These are phyloP conservation scores for Ypsolopha scabrella DNA, from an alignment of 2,888 invertebrate genomes.

Conservation along the genomic window DNA sequence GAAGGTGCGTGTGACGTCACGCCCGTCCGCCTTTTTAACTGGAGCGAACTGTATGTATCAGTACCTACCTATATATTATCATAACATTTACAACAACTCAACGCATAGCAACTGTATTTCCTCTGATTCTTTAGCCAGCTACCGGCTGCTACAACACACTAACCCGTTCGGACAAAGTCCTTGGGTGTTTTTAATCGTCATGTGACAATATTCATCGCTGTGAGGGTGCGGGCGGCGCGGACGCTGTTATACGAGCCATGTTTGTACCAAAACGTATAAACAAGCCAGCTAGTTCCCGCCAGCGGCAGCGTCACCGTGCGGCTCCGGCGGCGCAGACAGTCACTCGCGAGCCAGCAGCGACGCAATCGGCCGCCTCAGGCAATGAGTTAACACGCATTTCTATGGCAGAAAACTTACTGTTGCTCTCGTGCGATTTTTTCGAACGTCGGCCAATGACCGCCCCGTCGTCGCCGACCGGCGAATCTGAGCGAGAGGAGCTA, in stretches of 20 bases:
- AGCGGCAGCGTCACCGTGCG: conserved; percentile 5
- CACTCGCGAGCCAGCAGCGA: conserved; percentile 5
- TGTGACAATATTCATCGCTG: conserved; percentile 12
- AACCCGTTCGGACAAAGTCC: conserved; percentile 28
- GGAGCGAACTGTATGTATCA: too few relatives aligned
- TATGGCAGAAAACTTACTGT: conserved; percentile 44
- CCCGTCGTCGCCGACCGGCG: conserved; percentile 45
- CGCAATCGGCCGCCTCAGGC: conserved; percentile 34
- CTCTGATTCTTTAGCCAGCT: background rate
- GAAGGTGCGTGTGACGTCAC: too few relatives aligned
- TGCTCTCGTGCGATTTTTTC: conserved; percentile 43
- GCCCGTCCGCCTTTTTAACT: too few relatives aligned
- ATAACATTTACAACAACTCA: too few relatives aligned
- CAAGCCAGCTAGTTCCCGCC: conserved; percentile 1
- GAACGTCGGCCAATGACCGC: conserved; percentile 61
- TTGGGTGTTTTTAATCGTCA: conserved; percentile 21
- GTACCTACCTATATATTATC: too few relatives aligned
- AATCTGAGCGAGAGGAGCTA: conserved; percentile 50
- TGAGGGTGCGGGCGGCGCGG: conserved; percentile 21
- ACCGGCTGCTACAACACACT: background rate
- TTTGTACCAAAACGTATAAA: conserved; percentile 21
- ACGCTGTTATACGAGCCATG: conserved; percentile 40
- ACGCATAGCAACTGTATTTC: background rate
- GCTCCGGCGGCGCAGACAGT: conserved; percentile 3
- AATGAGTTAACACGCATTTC: conserved; percentile 40